Evolutionary conservation across 2,888 invertebrate species (phyloP), one percentile per base, ranked within the genome.

Genomic region (Ectemnius lituratus): DNA sequence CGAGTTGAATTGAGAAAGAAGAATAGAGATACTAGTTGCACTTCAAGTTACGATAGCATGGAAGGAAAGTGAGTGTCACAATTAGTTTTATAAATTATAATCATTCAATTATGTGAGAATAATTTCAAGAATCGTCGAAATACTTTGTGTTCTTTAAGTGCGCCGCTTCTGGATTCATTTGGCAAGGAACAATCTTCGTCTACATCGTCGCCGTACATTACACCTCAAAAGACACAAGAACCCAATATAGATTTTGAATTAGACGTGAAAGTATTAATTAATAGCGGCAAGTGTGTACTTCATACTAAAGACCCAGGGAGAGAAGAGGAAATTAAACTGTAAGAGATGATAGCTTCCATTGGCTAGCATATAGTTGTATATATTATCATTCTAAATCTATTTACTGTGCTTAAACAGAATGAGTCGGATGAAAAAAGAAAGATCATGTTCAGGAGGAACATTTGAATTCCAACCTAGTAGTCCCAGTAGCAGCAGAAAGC

Each of bases 221-320:
- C 84, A 2, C 89, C 89, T 60, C 94, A 94, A 80, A 95, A 94
- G 88, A 93, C 94, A 0, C 93, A 95, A 67, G 98, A 98, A 87
- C 98, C 98, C 0, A 98, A 97, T 88, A 97, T 99, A 67, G 98
- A 99, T 91, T 96, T 99, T 88, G 98, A 99, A 89, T 92, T 99
- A 83, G 98, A 98, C 90, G 97, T 99, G 5, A 98, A 98, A 91
- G 98, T 99, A 59, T 94, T 98, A 85, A 97, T 99, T 75, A 98
- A 98, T 91, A 97, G 97, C 85, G 99, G 99, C 8, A 98, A 98
- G 91, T 99, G 99, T 91, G 98, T 98, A 46, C 92, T 99, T 49
- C 98, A 99, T 90, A 98, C 98, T 2, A 97, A 97, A 91, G 97
- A 97, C 86, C 92, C 93, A 75, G 92, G 90, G 69, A 94, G 92